Conservation (phyloP, 2,888 invertebrate species). For the Ichneumoninae sp. region DNA sequence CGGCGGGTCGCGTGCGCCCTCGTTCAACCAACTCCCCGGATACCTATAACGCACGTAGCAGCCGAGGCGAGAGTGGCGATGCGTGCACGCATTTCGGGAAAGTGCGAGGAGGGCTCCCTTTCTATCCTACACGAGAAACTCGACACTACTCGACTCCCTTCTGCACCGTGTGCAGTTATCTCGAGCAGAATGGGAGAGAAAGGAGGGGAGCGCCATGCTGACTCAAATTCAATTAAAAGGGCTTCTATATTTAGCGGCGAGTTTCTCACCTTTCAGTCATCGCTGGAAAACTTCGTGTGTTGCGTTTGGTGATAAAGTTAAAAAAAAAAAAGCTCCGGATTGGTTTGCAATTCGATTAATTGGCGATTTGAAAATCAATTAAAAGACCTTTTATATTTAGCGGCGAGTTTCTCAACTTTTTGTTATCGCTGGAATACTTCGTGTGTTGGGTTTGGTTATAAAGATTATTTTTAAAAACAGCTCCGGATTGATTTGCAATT, state of each 20-base stretch:
- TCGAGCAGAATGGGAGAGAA: conserved; percentile 37
- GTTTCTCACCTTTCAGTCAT: neutral
- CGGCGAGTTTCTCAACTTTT: too few species aligned
- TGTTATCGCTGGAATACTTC: too few species aligned
- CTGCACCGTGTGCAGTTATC: conserved; percentile 56
- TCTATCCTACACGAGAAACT: conserved; percentile 49
- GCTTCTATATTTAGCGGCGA: conserved; percentile 11
- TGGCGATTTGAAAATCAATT: too few species aligned
- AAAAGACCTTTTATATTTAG: too few species aligned
- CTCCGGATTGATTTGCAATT: too few species aligned
- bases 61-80: conserved; percentile 16
- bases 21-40: conserved; percentile 40
- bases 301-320: neutral
- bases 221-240: conserved; percentile 58
- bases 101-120: conserved; percentile 38
- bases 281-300: neutral
- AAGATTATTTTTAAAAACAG: neutral
- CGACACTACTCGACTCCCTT: conserved; percentile 52
- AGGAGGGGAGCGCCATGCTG: conserved; percentile 30
- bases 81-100: conserved; percentile 60
- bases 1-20: conserved; percentile 28
- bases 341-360: too few species aligned
- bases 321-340: too few species aligned
- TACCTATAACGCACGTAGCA: neutral
- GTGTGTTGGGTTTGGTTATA: too few species aligned